A percentile compares a stretch with the other conserved stretches of the same genome.
These are phyloP conservation scores for Pristionchus arcanus DNA, from an alignment of 2,888 invertebrate genomes.

Conservation along the genomic window DNA sequence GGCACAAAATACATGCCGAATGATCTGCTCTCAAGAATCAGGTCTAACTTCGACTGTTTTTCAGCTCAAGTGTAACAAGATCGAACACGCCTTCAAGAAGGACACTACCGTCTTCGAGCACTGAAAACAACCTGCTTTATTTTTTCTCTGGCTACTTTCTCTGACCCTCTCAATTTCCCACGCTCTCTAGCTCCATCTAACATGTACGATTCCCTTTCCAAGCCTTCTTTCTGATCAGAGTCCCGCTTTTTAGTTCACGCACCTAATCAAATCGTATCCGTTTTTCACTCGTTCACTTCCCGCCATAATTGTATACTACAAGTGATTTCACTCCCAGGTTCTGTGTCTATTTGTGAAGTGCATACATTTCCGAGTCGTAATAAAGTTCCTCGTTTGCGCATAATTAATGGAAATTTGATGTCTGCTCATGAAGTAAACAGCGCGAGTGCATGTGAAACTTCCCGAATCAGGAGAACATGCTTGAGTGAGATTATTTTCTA, in stretches of 20 bases:
- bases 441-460: background rate
- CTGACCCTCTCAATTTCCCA: background rate
- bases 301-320: constrained; percentile 12
- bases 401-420: background rate
- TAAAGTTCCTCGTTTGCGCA: background rate
- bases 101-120: constrained; percentile 33
- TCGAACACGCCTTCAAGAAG: constrained; percentile 50
- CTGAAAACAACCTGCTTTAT: background rate
- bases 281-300: background rate
- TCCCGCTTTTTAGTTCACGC: background rate
- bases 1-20: too few relatives aligned
- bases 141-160: too few relatives aligned
- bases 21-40: constrained; percentile 1
- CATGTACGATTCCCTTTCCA: background rate
- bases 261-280: background rate
- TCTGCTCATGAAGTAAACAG: background rate
- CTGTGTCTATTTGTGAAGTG: background rate
- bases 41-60: background rate
- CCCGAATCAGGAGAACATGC: constrained; percentile 13
- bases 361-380: background rate
- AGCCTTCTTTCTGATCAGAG: background rate
- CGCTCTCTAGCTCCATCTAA: background rate
- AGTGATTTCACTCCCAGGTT: constrained; percentile 34
- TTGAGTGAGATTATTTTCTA: too few relatives aligned
- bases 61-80: constrained; percentile 54